phyloP scores from a whole-genome alignment of 1,140 invertebrate species.

The Eubasilissa regina region DNA sequence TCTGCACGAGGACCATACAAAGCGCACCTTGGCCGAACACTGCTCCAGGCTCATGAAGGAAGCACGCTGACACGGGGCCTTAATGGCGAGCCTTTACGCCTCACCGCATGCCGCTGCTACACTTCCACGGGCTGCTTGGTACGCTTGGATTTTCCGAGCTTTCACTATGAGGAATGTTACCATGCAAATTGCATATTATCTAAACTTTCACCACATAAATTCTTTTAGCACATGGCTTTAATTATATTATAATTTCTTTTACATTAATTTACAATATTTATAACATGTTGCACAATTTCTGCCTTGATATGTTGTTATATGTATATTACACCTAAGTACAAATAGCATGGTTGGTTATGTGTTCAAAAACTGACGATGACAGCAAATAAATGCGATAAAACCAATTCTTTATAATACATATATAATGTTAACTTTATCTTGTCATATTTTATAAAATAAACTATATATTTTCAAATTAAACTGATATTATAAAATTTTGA shows the following conservation, averaged over 20 bases:
- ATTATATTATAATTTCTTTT: not conserved
- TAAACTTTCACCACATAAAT: conserved; percentile 68
- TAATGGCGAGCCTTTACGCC: conserved; percentile 64
- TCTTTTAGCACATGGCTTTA: conserved; percentile 47
- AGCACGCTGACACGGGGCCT: conserved; percentile 68
- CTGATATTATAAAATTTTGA: no score
- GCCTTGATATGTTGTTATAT: no score
- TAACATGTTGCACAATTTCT: no score
- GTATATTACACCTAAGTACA: no score
- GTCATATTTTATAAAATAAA: no score
- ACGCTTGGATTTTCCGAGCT: not conserved
- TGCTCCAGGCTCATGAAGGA: conserved; percentile 66
- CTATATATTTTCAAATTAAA: no score
- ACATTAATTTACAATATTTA: no score
- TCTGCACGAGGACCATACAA: conserved; percentile 67
- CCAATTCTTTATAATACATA: no score
- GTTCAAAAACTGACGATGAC: no score
- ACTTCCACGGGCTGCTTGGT: conserved; percentile 15
- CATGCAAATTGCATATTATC: conserved; percentile 65
- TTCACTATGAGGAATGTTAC: conserved; percentile 60
- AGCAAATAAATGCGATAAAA: no score
- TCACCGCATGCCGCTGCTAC: conserved; percentile 61
- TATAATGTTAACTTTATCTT: no score
- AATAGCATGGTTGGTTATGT: no score
- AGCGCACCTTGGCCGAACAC: conserved; percentile 65